Percentiles rank a stretch among this genome's conserved stretches.
Conservation (phyloP, 2,113 vertebrate genomes). For the Mirza zaza region DNA sequence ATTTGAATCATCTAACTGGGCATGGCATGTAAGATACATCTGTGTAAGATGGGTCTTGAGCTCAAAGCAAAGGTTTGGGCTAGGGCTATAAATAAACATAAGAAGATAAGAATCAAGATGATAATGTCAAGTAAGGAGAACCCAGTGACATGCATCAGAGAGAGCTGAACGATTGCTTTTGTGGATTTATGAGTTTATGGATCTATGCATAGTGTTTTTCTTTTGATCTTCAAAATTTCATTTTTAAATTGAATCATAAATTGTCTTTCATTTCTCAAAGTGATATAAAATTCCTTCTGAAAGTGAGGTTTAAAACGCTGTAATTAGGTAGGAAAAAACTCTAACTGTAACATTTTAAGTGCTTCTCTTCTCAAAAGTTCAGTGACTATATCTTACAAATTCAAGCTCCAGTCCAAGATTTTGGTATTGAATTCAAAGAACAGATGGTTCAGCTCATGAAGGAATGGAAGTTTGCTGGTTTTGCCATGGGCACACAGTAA, state of each 20-base stretch:
- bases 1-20: background rate
- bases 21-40: background rate
- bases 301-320: background rate
- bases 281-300: background rate
- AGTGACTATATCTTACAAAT: background rate
- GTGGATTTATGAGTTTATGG: background rate
- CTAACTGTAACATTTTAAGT: background rate
- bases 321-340: background rate
- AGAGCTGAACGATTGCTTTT: background rate
- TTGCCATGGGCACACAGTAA: constrained; percentile 65
- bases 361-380: background rate
- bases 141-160: background rate
- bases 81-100: background rate
- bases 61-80: background rate
- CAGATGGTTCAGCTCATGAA: constrained; percentile 61
- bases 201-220: background rate
- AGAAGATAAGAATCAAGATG: background rate
- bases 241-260: background rate
- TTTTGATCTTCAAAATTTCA: background rate
- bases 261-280: background rate
- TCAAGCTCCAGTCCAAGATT: background rate
- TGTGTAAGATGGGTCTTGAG: background rate
- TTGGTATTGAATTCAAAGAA: constrained; percentile 45
- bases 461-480: constrained; percentile 31
- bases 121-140: background rate